A percentile compares a stretch with the other conserved stretches of the same genome.
These are phyloP conservation scores for Alectoris magna DNA, from an alignment of 2,797 vertebrate species.

Conservation along the genomic window DNA sequence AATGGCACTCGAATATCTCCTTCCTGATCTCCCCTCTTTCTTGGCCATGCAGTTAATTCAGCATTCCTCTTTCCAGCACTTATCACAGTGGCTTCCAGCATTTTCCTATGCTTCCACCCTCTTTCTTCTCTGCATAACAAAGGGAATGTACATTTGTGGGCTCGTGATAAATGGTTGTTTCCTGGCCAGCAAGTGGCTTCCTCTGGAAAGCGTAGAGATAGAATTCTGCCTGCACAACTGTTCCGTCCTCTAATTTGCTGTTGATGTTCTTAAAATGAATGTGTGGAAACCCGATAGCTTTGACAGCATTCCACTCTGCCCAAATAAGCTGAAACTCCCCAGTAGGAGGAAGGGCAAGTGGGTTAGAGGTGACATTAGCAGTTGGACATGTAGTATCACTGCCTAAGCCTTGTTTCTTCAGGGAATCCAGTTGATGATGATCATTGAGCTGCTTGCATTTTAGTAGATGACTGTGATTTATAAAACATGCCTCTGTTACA, in stretches of 20 bases:
- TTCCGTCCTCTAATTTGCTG: background rate
- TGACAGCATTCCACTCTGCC: background rate
- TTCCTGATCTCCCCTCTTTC: background rate
- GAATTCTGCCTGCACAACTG: background rate
- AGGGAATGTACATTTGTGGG: background rate
- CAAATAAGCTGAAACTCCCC: background rate
- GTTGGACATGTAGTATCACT: background rate
- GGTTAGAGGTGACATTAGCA: background rate
- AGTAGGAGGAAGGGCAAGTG: background rate
- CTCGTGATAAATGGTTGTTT: background rate
- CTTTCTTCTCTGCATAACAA: background rate
- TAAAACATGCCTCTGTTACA: background rate
- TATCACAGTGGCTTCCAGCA: background rate
- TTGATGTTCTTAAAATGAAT: background rate
- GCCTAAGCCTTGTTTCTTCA: background rate
- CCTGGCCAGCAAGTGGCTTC: constrained; percentile 11
- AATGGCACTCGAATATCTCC: background rate
- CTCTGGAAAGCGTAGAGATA: background rate
- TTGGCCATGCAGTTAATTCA: background rate
- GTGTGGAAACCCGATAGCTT: background rate
- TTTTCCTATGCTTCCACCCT: background rate
- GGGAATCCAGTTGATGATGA: background rate
- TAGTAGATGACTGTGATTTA: background rate
- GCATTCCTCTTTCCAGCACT: background rate
- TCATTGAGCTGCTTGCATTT: background rate